Base-by-base conservation (phyloP, 2,888 invertebrate species). In the Himalopsyche japonica region DNA sequence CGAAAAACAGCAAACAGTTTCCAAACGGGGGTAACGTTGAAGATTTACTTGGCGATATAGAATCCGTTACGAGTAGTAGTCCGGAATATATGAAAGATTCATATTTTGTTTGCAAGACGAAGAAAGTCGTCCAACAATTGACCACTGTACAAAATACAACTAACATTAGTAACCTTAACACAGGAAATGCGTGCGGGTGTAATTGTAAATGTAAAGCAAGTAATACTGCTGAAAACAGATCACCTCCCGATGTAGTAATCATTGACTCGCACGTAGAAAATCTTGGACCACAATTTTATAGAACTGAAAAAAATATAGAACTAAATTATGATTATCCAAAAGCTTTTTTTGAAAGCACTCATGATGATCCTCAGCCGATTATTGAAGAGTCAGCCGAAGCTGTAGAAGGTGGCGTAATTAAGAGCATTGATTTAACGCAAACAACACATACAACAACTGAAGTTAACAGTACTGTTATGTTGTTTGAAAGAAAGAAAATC, bases 1-100 rank as follows among this genome's bases (percentile, higher is more conserved):
- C 70, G 27, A n/a, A n/a, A n/a, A 76, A 79, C 24, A 80, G 78
- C 24, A 48, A 24, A 81, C 89, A 91, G 64, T 92, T 92, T 89
- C 91, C 91, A 88, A 93, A 92, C 32, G 94, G 94, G 15, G 95
- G 94, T 0, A 95, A 95, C 88, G 90, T 95, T 64, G 95, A 95
- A 87, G 94, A 95, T 86, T 90, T 95, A 76, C 90, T 95, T 0
- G 94, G 94, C 84, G 95, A 95, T 86, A 95, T 95, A 7, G 94
- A 95, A 88, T 92, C 93, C 0, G 92, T 93, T 82, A 93, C 93
- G 0, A 90, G 82, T 12, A 80, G 49, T 24, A 87, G 89, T 49
- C 70, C 70, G 3, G 82, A 84, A 57, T 77, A 49, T 20, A 34
- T 76, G 5, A 86, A 86, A 79, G 92, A 92, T 87, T 92, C 92